Evolutionary conservation across 2,113 vertebrate genomes (phyloP), one percentile per base, ranked within the genome.

Genomic region (Platanista minor): DNA sequence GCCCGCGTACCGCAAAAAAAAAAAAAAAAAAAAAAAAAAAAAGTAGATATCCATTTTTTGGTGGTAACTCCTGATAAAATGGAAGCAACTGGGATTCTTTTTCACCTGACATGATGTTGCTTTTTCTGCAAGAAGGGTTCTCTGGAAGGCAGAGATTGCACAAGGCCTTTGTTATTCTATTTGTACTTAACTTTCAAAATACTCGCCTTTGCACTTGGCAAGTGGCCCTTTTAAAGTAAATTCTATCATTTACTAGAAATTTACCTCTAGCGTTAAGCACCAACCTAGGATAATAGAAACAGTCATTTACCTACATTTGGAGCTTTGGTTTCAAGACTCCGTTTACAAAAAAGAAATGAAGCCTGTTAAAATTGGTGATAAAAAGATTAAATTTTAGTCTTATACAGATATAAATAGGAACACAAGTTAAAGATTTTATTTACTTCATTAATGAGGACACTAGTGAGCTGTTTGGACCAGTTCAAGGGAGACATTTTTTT

Each of bases 271-370:
- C 5, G 5, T 25, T 69, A 27, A 85, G 49, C 17, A 52, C 4
- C 62, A 67, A 59, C 1, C 1, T 29, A 39, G 25, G 52, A 72
- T 31, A 85, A 54, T 2, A 67, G 61, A 25, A 83, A 18, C 1
- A 29, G 21, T 17, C 43, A 75, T 29, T 43, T n/a, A 11, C 64
- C 39, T 80, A 25, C 36, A 62, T n/a, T 43, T 62, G 67, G 31
- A 62, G 36, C 4, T 85, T 83, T 59, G 7, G 8, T 39, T 90
- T 81, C 61, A 71, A 69, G 59, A 95, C 94, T 52, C 11, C 8
- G 67, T 57, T 96, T 85, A 80, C 9, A 83, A 71, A 85, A 82
- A 93, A 90, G n/a, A 86, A 85, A 91, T n/a, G 6, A 90, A 77
- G n/a, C 12, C 9, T 64, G 52, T 31, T 36, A 33, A 20, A 29